Evolutionary conservation across 2,113 vertebrate genomes (phyloP).

Genomic region (Apodemus speciosus): DNA sequence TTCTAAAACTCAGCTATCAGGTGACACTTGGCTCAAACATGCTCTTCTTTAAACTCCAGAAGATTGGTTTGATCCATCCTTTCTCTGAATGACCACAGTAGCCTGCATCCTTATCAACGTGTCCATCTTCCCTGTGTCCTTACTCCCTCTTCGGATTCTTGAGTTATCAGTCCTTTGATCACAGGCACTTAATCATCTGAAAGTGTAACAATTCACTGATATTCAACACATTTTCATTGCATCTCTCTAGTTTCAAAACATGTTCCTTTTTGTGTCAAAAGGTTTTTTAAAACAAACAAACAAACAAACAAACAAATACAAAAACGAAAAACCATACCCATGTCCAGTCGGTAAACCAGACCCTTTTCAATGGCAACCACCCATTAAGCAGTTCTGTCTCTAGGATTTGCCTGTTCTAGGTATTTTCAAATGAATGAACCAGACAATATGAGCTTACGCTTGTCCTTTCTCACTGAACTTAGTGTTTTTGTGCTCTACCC

Average conservation of each 20-base stretch:
- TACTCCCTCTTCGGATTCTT: background rate
- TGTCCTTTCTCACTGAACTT: background rate
- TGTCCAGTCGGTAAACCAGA: background rate
- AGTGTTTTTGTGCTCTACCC: background rate
- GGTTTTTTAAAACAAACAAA: too few species aligned
- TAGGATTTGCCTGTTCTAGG: background rate
- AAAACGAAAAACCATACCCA: background rate
- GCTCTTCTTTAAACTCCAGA: background rate
- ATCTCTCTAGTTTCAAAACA: background rate
- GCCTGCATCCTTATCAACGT: background rate
- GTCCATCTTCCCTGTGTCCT: background rate
- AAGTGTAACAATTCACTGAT: background rate
- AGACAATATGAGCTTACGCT: background rate
- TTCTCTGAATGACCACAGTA: background rate
- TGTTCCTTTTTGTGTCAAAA: background rate
- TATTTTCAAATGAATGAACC: constrained; percentile 3
- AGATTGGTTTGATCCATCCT: background rate
- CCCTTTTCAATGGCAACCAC: background rate
- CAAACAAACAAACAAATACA: background rate
- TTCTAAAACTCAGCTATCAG: background rate
- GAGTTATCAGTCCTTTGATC: background rate
- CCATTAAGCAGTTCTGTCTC: background rate
- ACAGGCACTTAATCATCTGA: background rate
- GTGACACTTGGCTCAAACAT: background rate
- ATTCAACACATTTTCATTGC: background rate